Evolutionary conservation across 2,797 vertebrate species (phyloP), one percentile per base, ranked within the genome.

Genomic region (Pachyuromys duprasi): DNA sequence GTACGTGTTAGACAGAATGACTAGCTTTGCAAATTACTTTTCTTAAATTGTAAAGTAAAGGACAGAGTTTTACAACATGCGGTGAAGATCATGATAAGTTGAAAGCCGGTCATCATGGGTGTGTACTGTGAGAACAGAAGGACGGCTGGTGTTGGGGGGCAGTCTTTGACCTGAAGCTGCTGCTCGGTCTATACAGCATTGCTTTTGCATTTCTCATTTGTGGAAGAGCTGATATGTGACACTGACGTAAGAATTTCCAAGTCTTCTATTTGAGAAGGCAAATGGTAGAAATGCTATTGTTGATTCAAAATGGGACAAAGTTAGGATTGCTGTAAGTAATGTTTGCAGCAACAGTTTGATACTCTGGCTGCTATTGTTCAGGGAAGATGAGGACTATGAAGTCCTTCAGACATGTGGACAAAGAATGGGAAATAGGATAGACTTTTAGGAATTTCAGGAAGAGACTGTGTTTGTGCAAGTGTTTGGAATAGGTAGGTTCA

Each of bases 391-490:
- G 2, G 4, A 3, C 11, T 49, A 13, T 26, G 33, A 39, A 72
- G 18, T 8, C n/a, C 75, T 95, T 90, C 33, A 75, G 42, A 70
- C 67, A 83, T 45, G 28, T 94, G 60, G 26, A 39, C 9, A 26
- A 90, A 82, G 11, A 65, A 13, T 60, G 11, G 24, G 4, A 92
- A 86, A 5, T 4, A 17, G 15, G 4, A 7, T 72, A 17, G 76
- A 89, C 67, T 72, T 80, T 84, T 67, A 65, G 87, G 55, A 95
- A 95, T 28, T 84, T 87, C n/a, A 24, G 75, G 65, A 81, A 90
- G 84, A 92, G 62, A 42, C 24, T 63, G 20, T 95, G 78, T 93
- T 97, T 92, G 90, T 26, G 80, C 94, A 97, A 63, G 80, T 96
- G 93, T 95, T 96, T 92, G 53, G 92, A 72, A 93, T 94, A 89